Base-by-base conservation (phyloP, 2,888 invertebrate species). In the Caenorhabditis sinica region DNA sequence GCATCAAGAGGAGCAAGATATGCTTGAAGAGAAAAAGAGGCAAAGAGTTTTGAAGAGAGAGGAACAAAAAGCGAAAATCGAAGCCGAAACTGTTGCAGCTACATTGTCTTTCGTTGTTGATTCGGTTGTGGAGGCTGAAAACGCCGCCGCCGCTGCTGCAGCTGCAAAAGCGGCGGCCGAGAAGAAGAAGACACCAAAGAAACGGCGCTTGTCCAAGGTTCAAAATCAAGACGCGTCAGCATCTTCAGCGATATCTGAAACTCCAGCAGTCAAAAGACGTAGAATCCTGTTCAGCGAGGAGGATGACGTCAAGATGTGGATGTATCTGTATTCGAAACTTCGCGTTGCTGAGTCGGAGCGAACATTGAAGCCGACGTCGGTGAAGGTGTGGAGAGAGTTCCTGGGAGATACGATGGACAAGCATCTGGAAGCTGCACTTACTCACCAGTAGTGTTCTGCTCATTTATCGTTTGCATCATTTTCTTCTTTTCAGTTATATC, bases 261-360 rank as follows among this genome's bases (percentile, higher is more conserved):
- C 43, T 25, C 43, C 63, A 3, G 15, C 61, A 23, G 20, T 17
- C 20, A 65, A 65, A 45, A 25, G 65, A 28, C 28, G n/a, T 2
- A 65, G 43, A 45, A 23, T 15, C 2, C 2, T 17, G 3, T 65
- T 30, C 11, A 43, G 25, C 11, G 30, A 49, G n/a, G 45, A 25
- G 20, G 69, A 77, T 25, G 30, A 61, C 61, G 28, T 69, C 23
- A 25, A 28, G 2, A 69, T 77, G 33, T 45, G 58, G 60, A 61
- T 33, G 36, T 69, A 68, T 40, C 8, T 77, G 23, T 49, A 51
- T 11, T 20, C 25, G 17, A 69, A 77, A 33, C 61, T 77, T n/a
- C 28, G n/a, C 53, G 75, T 56, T 30, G 33, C 43, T 8, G 30
- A 43, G 0, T 56, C 51, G 0, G 43, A 63, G 8, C 17, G 11